Conservation (phyloP, 2,113 vertebrate genomes). For the Calyptomena viridis region DNA sequence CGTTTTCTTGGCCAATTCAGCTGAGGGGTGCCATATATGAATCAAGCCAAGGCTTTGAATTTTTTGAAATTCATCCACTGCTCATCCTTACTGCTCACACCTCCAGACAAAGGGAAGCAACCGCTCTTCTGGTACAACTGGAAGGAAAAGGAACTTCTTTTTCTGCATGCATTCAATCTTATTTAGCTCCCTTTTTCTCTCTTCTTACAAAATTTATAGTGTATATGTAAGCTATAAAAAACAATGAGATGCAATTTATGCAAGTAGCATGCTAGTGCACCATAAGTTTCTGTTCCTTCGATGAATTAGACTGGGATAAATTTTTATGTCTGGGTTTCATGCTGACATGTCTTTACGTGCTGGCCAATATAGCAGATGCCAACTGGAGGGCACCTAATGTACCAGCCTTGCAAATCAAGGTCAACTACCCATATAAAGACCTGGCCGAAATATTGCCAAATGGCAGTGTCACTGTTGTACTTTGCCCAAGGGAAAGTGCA, state of each 20-base stretch:
- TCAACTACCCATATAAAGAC: slow-evolving; percentile 15
- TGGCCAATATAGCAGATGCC: background rate
- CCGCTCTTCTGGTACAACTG: slow-evolving; percentile 19
- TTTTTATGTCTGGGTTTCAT: background rate
- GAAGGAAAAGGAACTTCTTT: slow-evolving; percentile 1
- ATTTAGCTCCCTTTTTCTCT: background rate
- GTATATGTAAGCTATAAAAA: slow-evolving; percentile 43
- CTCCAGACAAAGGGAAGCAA: slow-evolving; percentile 50
- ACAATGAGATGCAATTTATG: slow-evolving; percentile 48
- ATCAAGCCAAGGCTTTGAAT: slow-evolving; percentile 54
- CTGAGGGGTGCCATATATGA: slow-evolving; percentile 40
- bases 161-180: slow-evolving; percentile 8
- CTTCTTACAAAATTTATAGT: slow-evolving; percentile 25
- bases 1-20: slow-evolving; percentile 29
- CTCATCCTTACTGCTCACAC: slow-evolving; percentile 49
- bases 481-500: background rate
- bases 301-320: background rate
- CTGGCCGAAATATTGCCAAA: background rate
- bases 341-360: background rate
- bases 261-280: background rate
- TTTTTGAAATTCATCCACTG: slow-evolving; percentile 51
- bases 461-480: background rate
- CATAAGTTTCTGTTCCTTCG: background rate
- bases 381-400: background rate
- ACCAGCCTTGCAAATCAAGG: slow-evolving; percentile 13